A percentile compares a stretch with the other conserved stretches of the same genome.
Conservation (phyloP, 1,140 invertebrate species). For the Drosophila eugracilis region DNA sequence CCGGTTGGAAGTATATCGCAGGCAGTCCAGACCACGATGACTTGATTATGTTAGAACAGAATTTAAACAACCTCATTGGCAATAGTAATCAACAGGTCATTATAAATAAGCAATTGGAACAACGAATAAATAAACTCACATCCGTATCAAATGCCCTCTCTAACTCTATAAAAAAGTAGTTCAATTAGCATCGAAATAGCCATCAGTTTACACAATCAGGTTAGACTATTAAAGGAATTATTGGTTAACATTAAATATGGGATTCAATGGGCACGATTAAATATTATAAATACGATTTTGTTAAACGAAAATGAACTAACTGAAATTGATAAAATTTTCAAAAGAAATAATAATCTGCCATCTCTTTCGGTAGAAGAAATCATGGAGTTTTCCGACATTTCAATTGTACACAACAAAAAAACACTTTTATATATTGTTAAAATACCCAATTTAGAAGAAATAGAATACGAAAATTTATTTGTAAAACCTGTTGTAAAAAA, state of each 20-base stretch:
- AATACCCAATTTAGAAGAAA: neutral
- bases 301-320: no score
- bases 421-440: neutral
- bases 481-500: no score
- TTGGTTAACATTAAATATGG: no score
- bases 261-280: no score
- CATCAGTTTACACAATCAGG: neutral
- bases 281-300: no score
- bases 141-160: neutral
- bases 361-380: no score
- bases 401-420: neutral
- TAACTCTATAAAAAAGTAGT: neutral
- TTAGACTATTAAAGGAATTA: neutral
- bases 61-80: neutral
- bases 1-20: neutral
- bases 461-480: neutral
- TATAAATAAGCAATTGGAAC: neutral
- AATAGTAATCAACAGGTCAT: constrained; percentile 1
- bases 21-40: neutral
- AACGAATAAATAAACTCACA: neutral
- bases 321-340: no score
- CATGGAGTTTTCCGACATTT: neutral
- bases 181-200: no score
- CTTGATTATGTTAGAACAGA: neutral
- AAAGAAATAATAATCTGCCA: no score